Base-by-base conservation (phyloP, 1,140 invertebrate genomes). In the Muscidifurax raptorellus region DNA sequence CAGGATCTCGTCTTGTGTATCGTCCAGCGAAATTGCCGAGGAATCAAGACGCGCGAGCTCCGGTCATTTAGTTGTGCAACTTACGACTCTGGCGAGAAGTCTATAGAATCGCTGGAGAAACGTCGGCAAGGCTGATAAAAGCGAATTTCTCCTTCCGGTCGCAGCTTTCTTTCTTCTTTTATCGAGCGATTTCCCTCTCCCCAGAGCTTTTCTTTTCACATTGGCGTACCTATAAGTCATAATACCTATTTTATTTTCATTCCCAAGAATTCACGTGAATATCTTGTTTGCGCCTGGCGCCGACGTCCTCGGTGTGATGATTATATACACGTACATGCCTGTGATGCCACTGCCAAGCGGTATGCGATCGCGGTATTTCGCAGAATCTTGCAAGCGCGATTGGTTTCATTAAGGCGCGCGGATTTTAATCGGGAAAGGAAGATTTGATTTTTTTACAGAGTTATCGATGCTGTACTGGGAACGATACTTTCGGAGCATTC, bases 21-120 rank as follows among this genome's bases (percentile, higher is more conserved):
- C 75, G n/a, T 47, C 32, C 59, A 22, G 32, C 59, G 32, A 40
- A 79, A 79, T 79, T 79, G 77, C 77, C 27, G 6, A 13, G 27
- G 25, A 79, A 79, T 79, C 59, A 79, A 79, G 47, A 78, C 9
- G 52, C 77, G 18, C 52, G 40, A 30, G 36, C 52, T 67, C 28
- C 18, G 59, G 59, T 44, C 77, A 79, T 79, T 79, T 40, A 67
- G 77, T 79, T 79, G 59, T 36, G n/a, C 59, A 67, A 79, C 77
- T 79, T 79, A 66, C 77, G 77, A 79, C 77, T 67, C 7, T 12
- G 18, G 13, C 27, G 25, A n/a, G 32, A 32, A 18, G 28, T 30
- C n/a, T 30, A 27, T 18, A 9, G n/a, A 27, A 47, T 6, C 6
- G 22, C 32, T n/a, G 18, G 71, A 74, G 71, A 74, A 52, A 76